Evolutionary conservation across 2,797 vertebrate species (phyloP), one percentile per base, ranked within the genome.

Genomic region (Mionectes olivaceus): DNA sequence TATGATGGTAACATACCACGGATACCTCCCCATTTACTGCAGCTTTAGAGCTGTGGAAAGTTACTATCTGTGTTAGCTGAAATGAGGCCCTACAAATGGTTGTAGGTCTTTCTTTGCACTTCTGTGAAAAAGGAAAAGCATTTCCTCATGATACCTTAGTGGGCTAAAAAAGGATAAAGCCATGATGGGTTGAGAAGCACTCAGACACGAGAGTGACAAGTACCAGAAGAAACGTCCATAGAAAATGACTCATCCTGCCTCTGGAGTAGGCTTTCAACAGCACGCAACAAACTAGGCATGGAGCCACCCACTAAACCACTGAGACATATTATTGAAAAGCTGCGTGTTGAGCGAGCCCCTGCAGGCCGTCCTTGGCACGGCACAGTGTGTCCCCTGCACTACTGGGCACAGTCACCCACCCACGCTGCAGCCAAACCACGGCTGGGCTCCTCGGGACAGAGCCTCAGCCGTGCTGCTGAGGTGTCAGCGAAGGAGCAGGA

Each of bases 161-260:
- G 43, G 56, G 59, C 64, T 75, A 84, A 94, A 85, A 50, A 30
- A 90, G 57, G 44, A 82, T 80, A 88, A 71, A 86, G 53, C 80
- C 2, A 0, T 19, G 52, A 92, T 47, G 33, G 47, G 57, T 2
- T 87, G 32, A 39, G 81, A 89, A 61, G 52, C 52, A 32, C 44
- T 63, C 52, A 71, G 56, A 67, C 59, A 73, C 23, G 59, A 53
- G 47, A 81, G 77, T 85, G 81, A 83, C 60, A 88, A 92, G 60
- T 52, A 77, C 52, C 75, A 82, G 68, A 94, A 88, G 71, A 95
- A 91, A 94, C 9, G 28, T 43, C 63, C 33, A 11, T 1, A 28
- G 76, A 75, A 73, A 83, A 84, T 91, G 32, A 84, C 59, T 93
- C 80, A 89, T 49, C 25, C 63, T 83, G 59, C 47, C 56, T 79